These are phyloP conservation scores for Anastatus disparis DNA, from an alignment of 1,140 invertebrate genomes.

Conservation along the genomic window DNA sequence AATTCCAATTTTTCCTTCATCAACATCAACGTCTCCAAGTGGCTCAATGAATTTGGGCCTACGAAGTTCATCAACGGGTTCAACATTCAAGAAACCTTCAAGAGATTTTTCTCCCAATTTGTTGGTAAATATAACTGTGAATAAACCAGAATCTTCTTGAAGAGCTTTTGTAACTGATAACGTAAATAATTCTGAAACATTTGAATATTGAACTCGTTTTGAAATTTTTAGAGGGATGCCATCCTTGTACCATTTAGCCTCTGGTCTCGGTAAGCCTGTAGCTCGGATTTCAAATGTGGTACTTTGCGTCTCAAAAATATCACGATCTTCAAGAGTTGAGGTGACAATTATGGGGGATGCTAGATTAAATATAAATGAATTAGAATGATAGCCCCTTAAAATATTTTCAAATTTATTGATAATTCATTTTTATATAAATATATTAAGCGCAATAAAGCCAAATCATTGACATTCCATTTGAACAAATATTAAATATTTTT, in stretches of 20 bases:
- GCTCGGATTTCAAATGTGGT: constrained; percentile 78
- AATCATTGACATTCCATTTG: neutral
- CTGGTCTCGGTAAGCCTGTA: constrained; percentile 78
- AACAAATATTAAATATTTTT: neutral
- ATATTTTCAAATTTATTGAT: neutral
- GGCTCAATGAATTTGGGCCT: constrained; percentile 79
- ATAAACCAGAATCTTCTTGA: constrained; percentile 80
- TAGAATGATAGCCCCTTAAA: neutral
- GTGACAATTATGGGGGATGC: constrained; percentile 79
- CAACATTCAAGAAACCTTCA: constrained; percentile 77
- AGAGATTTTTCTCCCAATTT: constrained; percentile 78
- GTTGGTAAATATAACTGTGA: constrained; percentile 80
- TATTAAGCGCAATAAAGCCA: neutral
- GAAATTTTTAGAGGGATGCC: constrained; percentile 73
- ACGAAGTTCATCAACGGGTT: constrained; percentile 77
- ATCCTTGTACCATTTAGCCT: constrained; percentile 82
- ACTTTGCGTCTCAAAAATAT: constrained; percentile 80
- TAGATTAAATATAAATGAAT: constrained; percentile 59
- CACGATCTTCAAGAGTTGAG: constrained; percentile 77
- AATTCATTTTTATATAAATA: too few relatives aligned
- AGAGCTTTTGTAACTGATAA: constrained; percentile 76
- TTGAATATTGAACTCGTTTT: constrained; percentile 72
- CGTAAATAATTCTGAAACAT: constrained; percentile 78
- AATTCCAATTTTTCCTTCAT: constrained; percentile 77
- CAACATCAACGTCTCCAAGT: constrained; percentile 75